Evolutionary conservation across 2,888 invertebrate species (phyloP), one percentile per base, ranked within the genome.

Genomic region (Sphaeridia pumilis): DNA sequence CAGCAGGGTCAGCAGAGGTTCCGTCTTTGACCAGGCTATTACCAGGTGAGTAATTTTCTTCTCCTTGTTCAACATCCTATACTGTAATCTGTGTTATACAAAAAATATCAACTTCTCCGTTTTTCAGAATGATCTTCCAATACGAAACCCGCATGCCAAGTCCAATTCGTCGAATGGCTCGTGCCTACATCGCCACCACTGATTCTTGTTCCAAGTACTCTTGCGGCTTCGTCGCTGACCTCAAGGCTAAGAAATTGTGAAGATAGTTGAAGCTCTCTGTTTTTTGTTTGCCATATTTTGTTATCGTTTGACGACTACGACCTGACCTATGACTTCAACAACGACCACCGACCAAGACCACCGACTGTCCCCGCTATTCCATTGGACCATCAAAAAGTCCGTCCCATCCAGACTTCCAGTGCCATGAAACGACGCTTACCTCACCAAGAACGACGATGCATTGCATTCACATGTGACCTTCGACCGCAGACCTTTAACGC

Each of bases 1-100:
- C 27, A 60, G 61, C 45, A 46, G 58, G 2, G 49, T 55, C n/a
- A 61, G 59, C 48, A 48, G 58, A 36, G 63, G 63, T 3, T 55
- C 57, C 4, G 46, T 63, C 28, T 22, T 63, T 25, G 63, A 63
- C 49, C 57, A 53, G 26, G 57, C 61, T 10, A 35, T 63, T 10
- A 59, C 57, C 44, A 54, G 51, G 60, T 60, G 49, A 38, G 44
- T 21, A 10, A 22, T 22, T 14, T 14, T 12, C 44, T 10, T 10
- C 10, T 44, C 24, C n/a, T 25, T 44, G 12, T 20, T 20, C 12
- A 46, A 10, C 12, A 28, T 31, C 31, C 4, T 46, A n/a, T 28
- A 10, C 25, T 31, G 10, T 12, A 22, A 24, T 24, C 22, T n/a
- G 24, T 4, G 12, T 46, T 46, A 10, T 46, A 46, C 7, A 26